Evolutionary conservation across 2,888 invertebrate species (phyloP).

Genomic region (Deilephila elpenor): DNA sequence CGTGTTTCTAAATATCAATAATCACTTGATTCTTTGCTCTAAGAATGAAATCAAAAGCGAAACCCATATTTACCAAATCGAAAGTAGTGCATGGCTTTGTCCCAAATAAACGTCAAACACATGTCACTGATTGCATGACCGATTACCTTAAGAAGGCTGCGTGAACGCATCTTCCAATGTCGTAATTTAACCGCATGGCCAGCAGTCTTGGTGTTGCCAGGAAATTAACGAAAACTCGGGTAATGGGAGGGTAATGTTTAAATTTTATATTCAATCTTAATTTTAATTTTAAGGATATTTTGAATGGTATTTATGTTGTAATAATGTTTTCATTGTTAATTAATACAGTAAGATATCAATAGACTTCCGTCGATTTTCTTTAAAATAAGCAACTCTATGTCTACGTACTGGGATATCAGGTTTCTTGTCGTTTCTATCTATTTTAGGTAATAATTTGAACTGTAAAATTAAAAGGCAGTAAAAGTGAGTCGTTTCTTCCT

Average conservation of each 20-base stretch:
- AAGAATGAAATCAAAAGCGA: too few species aligned
- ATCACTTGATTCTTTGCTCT: too few species aligned
- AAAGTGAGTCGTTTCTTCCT: neutral
- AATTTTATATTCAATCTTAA: too few species aligned
- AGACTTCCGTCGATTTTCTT: neutral
- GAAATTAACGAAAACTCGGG: neutral
- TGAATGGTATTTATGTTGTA: neutral
- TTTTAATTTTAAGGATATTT: neutral
- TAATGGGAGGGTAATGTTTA: too few species aligned
- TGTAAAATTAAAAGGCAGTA: neutral
- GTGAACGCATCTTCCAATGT: constrained; percentile 53
- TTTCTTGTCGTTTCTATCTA: neutral
- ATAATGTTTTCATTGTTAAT: too few species aligned
- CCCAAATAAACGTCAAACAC: constrained; percentile 2
- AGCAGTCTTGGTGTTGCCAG: constrained; percentile 12
- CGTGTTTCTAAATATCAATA: too few species aligned
- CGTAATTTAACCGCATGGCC: constrained; percentile 35
- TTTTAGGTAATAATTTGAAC: neutral
- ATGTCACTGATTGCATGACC: constrained; percentile 32
- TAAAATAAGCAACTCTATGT: neutral
- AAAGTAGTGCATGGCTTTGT: too few species aligned
- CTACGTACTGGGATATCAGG: neutral
- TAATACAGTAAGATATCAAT: too few species aligned
- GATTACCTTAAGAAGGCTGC: constrained; percentile 37
- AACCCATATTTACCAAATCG: too few species aligned